A percentile compares a stretch with the other conserved stretches of the same genome.
phyloP scores from a whole-genome alignment of 2,888 invertebrate genomes.

The Lysandra coridon region DNA sequence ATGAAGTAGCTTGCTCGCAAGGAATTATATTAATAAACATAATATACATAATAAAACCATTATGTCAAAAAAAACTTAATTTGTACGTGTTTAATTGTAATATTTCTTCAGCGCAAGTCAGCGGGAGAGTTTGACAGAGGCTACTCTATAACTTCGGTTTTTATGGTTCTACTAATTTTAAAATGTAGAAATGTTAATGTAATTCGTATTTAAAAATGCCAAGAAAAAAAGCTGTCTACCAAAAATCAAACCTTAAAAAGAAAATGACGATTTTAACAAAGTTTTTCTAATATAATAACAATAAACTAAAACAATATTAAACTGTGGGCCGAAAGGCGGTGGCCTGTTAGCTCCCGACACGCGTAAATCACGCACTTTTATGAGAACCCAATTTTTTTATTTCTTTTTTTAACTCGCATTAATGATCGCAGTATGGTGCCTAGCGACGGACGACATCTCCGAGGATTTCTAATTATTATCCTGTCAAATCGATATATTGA shows the following conservation, averaged over 20 bases:
- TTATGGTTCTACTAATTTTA: not conserved
- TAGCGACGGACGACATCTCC: conserved; percentile 78
- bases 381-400: conserved; percentile 69
- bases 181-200: not conserved
- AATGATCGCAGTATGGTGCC: conserved; percentile 80
- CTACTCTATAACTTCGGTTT: not conserved
- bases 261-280: not conserved
- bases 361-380: conserved; percentile 78
- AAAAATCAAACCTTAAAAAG: not conserved
- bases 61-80: conserved; percentile 21
- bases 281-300: conserved; percentile 2
- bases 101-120: not conserved
- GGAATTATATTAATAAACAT: not conserved
- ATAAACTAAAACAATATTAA: conserved; percentile 25
- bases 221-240: not conserved
- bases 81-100: conserved; percentile 20
- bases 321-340: conserved; percentile 51
- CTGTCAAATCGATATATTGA: conserved; percentile 79
- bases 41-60: conserved; percentile 24
- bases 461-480: conserved; percentile 80
- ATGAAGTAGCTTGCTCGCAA: not conserved
- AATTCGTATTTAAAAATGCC: not conserved
- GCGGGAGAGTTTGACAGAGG: conserved; percentile 6
- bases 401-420: conserved; percentile 68
- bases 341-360: conserved; percentile 75